phyloP scores from a whole-genome alignment of 1,140 invertebrate genomes.

The Papilio aristodemus region DNA sequence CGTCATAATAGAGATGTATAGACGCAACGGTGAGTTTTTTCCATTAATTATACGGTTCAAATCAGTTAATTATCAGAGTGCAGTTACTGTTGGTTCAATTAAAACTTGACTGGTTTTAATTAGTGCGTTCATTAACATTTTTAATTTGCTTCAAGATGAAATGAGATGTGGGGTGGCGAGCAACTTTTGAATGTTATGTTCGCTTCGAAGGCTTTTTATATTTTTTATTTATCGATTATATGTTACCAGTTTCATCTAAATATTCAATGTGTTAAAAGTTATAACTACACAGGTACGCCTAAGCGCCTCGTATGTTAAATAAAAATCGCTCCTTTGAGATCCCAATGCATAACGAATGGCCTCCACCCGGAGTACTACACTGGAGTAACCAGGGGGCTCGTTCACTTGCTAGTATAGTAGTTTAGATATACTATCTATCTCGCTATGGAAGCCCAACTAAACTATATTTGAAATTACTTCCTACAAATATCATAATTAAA shows the following conservation, averaged over 20 bases:
- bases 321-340: slow-evolving; percentile 41
- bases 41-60: not conserved
- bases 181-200: not conserved
- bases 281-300: slow-evolving; percentile 37
- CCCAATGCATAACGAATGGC: slow-evolving; percentile 23
- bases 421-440: too few relatives aligned
- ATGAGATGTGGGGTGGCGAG: not conserved
- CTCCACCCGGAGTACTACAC: slow-evolving; percentile 6
- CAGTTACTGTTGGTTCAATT: not conserved
- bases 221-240: too few relatives aligned
- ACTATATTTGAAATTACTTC: too few relatives aligned
- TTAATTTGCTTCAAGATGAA: slow-evolving; percentile 10
- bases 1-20: not conserved
- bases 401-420: too few relatives aligned
- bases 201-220: too few relatives aligned
- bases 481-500: too few relatives aligned
- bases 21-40: not conserved
- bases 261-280: too few relatives aligned
- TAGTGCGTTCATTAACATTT: slow-evolving; percentile 28
- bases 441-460: too few relatives aligned
- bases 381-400: too few relatives aligned
- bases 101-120: slow-evolving; percentile 18
- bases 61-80: not conserved
- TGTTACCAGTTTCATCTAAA: too few relatives aligned
- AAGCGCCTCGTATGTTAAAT: slow-evolving; percentile 37